A percentile compares a stretch with the other conserved stretches of the same genome.
Evolutionary conservation across 2,888 invertebrate genomes (phyloP).

Genomic region (Drosophila barbarae): DNA sequence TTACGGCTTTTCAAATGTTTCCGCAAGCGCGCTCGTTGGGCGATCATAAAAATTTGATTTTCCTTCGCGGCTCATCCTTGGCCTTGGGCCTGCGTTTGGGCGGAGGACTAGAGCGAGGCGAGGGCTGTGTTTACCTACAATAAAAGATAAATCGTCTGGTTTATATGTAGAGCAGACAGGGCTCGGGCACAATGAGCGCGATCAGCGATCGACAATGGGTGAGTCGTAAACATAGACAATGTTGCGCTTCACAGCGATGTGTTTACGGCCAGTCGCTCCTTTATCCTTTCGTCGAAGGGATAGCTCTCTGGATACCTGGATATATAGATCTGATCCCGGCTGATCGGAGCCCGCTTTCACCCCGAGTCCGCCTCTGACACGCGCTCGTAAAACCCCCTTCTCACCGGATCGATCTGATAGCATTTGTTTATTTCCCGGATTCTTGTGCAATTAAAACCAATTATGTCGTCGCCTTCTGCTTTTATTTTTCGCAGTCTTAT

Average conservation of each 20-base stretch:
- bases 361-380: constrained; percentile 36
- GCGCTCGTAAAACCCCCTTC: constrained; percentile 58
- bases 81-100: constrained; percentile 57
- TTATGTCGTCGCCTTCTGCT: constrained; percentile 34
- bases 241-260: constrained; percentile 38
- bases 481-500: constrained; percentile 28
- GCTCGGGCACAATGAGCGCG: constrained; percentile 62
- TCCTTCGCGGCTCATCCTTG: constrained; percentile 63
- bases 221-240: constrained; percentile 54
- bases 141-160: constrained; percentile 73
- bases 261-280: constrained; percentile 43
- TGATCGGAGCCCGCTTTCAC: constrained; percentile 27
- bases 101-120: constrained; percentile 6
- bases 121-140: constrained; percentile 66
- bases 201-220: constrained; percentile 56
- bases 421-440: constrained; percentile 36
- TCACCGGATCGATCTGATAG: constrained; percentile 35
- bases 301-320: constrained; percentile 3
- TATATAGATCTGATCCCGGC: constrained; percentile 18
- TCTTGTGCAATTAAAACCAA: constrained; percentile 48
- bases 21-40: constrained; percentile 52
- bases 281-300: constrained; percentile 63
- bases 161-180: constrained; percentile 75
- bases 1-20: constrained; percentile 74
- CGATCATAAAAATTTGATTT: constrained; percentile 71